A percentile compares a stretch with the other conserved stretches of the same genome.
These are phyloP conservation scores for Myocastor coypus DNA, from an alignment of 2,113 vertebrate genomes.

Conservation along the genomic window DNA sequence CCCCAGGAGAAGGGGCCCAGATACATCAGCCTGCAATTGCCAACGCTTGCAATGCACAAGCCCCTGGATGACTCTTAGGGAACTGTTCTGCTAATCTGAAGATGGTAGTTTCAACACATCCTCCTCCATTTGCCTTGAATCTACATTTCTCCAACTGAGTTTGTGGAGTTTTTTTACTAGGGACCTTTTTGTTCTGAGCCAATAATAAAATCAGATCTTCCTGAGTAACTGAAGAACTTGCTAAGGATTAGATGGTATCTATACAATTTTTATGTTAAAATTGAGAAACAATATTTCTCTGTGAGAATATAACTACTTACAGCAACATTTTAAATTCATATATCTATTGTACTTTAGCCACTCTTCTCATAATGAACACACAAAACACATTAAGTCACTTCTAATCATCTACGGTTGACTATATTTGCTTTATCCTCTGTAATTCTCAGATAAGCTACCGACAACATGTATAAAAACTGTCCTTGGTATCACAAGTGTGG, in stretches of 20 bases:
- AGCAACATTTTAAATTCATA: not conserved
- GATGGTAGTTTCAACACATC: not conserved
- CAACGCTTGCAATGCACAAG: not conserved
- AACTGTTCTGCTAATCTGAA: not conserved
- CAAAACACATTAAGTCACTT: not conserved
- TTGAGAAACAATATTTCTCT: not conserved
- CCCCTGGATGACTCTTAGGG: not conserved
- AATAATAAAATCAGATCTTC: not conserved
- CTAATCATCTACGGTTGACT: not conserved
- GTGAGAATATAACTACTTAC: not conserved
- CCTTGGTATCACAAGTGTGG: not conserved
- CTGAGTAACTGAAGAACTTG: not conserved
- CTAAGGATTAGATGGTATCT: not conserved
- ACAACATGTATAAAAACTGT: not conserved
- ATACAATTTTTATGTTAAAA: not conserved
- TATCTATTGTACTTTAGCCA: not conserved
- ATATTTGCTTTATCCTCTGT: not conserved
- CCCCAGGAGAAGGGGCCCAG: not conserved
- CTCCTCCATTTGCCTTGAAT: not conserved
- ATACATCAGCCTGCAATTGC: not conserved
- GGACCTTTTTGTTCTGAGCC: not conserved
- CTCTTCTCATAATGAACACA: not conserved
- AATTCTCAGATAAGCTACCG: not conserved
- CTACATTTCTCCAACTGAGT: not conserved
- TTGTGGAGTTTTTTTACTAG: not conserved